Percentiles rank a stretch among this genome's conserved stretches.
Conservation (phyloP, 1,140 invertebrate species). For the Euura saliciscinereae region DNA sequence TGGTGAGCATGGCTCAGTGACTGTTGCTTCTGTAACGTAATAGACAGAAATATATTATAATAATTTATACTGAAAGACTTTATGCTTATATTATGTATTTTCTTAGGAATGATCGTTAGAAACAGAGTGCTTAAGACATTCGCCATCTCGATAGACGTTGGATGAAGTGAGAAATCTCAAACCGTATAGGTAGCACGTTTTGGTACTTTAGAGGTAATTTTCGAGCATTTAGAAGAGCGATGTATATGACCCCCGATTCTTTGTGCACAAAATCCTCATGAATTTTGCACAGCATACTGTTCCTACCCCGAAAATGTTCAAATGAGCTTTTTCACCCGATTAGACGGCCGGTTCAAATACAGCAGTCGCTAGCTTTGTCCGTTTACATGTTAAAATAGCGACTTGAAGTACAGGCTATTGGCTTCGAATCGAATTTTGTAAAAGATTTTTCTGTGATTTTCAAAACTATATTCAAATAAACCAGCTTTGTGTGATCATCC, state of each 20-base stretch:
- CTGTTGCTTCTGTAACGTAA: constrained; percentile 25
- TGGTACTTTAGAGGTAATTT: no score
- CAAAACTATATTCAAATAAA: no score
- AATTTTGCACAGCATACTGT: background rate
- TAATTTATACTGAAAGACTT: no score
- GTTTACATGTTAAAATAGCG: background rate
- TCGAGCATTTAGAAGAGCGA: no score
- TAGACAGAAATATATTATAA: background rate
- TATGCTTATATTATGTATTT: no score
- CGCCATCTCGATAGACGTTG: no score
- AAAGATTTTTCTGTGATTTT: no score
- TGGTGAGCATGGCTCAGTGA: constrained; percentile 56
- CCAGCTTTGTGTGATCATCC: background rate
- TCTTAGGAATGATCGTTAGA: no score
- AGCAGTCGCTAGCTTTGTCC: background rate
- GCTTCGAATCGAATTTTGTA: background rate
- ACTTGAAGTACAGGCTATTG: background rate
- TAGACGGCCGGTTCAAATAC: background rate
- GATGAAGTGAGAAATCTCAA: no score
- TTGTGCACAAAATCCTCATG: background rate
- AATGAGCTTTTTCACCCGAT: background rate
- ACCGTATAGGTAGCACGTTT: no score
- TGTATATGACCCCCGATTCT: no score
- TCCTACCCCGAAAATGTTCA: background rate
- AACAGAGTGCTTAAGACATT: no score